Base-by-base conservation (phyloP, 2,888 invertebrate genomes). In the Cataglyphis albicans region DNA sequence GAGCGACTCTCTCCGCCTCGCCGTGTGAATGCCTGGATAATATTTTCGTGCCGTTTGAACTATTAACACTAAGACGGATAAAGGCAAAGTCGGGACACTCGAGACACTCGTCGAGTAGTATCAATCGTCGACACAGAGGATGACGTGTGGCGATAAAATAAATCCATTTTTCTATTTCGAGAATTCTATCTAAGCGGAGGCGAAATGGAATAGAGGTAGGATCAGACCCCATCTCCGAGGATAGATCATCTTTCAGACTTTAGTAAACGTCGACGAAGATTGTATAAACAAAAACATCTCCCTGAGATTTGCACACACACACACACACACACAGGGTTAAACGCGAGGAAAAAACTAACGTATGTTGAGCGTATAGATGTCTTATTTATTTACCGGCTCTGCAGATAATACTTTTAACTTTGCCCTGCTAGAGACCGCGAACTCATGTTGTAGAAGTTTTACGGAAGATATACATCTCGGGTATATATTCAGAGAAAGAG, bases 31-130 rank as follows among this genome's bases (percentile, higher is more conserved):
- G 41, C 81, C 57, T 44, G 41, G 44, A 65, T 76, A 82, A 82
- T 82, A 82, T 68, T 65, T 52, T 35, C 67, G 73, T n/a, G 57
- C 41, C 41, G 59, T 65, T 65, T 35, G 52, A 80, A 72, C 52
- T n/a, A 41, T 57, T 35, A 18, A 72, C 68, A 67, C 72, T 63
- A 41, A 57, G 68, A 59, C 70, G 68, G 70, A 70, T 72, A 29
- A 67, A 64, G 73, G 29, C 44, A 55, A 65, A 74, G n/a, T 78
- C n/a, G 67, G 35, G 35, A 61, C 65, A 61, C 65, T 55, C 29
- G 80, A 61, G 84, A 81, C 68, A 81, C 70, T 87, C 81, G 83
- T 81, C 73, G 73, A 48, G 74, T 41, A 48, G 41, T 75, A 80
- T 78, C 83, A 73, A 82, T 85, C 64, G 73, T 32, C 81, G 48